Base-by-base conservation (phyloP, 2,113 vertebrate genomes). In the Canis aureus region DNA sequence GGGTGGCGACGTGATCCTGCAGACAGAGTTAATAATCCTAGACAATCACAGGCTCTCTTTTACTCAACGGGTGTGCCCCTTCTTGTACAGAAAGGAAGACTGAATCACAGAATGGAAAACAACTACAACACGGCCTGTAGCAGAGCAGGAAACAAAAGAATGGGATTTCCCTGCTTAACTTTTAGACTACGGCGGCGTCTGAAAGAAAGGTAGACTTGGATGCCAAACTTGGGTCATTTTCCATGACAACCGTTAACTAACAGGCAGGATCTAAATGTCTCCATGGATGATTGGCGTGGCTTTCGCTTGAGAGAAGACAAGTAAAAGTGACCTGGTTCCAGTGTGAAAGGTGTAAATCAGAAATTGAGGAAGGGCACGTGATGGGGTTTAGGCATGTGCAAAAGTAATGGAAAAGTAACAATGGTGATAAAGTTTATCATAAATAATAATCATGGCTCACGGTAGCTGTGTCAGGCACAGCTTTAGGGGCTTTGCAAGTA, bases 61-160 rank as follows among this genome's bases (percentile, higher is more conserved):
- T 69, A 29, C 66, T 49, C 12, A 0, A 91, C 93, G 91, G 93
- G 93, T 62, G 91, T 69, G 95, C 11, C 85, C 49, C 60, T 51
- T 49, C 80, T 0, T 27, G 43, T 38, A 60, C 64, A 64, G 80
- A 95, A 80, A 83, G 82, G 93, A 80, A 91, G 43, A 20, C 89
- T 85, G 96, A 94, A 27, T 94, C 96, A 76, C 20, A 6, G 64
- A 12, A 8, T 73, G 78, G 85, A 84, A 73, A 89, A 89, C 81
- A 66, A 13, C 25, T 0, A 1, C 69, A 53, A 82, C 64, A 17
- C 51, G 57, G 78, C 95, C 53, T 57, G 15, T 43, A 23, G 82
- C 20, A 8, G 12, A 59, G 73, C 59, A 23, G 19, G 81, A 80
- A 60, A 60, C 67, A 8, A 22, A 79, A 83, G 60, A 66, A 20